Base-by-base conservation (phyloP, 2,888 invertebrate genomes). In the Cordilura impudica region DNA sequence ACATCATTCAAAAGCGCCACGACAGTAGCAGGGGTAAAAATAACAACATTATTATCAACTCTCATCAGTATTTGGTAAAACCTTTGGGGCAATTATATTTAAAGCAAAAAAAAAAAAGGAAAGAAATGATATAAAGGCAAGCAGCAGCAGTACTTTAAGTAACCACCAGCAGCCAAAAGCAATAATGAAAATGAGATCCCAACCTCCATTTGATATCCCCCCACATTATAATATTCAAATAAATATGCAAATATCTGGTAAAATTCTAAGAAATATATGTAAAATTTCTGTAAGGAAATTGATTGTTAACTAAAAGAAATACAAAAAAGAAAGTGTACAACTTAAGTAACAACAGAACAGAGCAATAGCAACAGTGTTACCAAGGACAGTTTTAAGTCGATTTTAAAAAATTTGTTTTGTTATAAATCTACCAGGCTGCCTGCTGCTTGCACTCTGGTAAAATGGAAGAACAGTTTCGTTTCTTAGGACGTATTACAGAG, bases 11-110 rank as follows among this genome's bases (percentile, higher is more conserved):
- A 12, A 12, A 53, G 58, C 56, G 14, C 43, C 45, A 31, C 35
- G 51, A 2, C 63, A 45, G n/a, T 47, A 54, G 45, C 14, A 35
- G 61, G 45, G 53, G 70, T 63, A 56, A 72, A 26, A 67, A 75
- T 58, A 75, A 75, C 61, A 58, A 49, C 45, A 67, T 67, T 75
- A 67, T 74, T 31, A 39, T 53, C 66, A 54, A 74, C 66, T 71
- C 70, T 61, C 74, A 63, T 75, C 51, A 63, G 51, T 58, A 63
- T 67, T 56, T 63, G 66, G 54, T 71, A 67, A 61, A 58, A 39
- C 49, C 75, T 75, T 26, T 21, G 71, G 74, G 79, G 71, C 79
- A 79, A 79, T 79, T 75, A 79, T 79, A 79, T 63, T n/a, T n/a
- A n/a, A n/a, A n/a, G 61, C 67, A 79, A 75, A 75, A 45, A 58